Evolutionary conservation across 2,797 vertebrate species (phyloP).

Genomic region (Lophius americanus): DNA sequence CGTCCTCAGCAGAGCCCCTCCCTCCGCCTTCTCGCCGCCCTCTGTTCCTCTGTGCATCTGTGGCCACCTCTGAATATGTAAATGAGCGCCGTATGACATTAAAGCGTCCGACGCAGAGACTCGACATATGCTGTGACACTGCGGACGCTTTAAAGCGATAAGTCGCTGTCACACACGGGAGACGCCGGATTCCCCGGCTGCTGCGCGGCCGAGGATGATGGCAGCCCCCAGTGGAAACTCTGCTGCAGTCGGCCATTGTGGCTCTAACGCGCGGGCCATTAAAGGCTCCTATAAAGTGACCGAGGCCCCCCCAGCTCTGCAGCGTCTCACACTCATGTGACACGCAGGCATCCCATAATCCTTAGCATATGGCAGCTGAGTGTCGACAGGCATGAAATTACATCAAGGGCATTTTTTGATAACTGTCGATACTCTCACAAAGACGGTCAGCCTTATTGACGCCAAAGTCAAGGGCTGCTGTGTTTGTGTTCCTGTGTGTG

Average conservation of each 20-base stretch:
- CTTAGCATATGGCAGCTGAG: slow-evolving; percentile 85
- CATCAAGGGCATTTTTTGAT: slow-evolving; percentile 98
- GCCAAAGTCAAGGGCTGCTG: slow-evolving; percentile 82
- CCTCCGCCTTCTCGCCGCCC: slow-evolving; percentile 35
- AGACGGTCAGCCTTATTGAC: slow-evolving; percentile 88
- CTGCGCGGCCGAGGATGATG: slow-evolving; percentile 55
- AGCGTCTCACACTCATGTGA: slow-evolving; percentile 69
- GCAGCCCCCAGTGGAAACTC: slow-evolving; percentile 73
- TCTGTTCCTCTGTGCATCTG: slow-evolving; percentile 61
- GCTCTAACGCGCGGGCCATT: slow-evolving; percentile 57
- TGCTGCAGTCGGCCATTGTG: slow-evolving; percentile 64
- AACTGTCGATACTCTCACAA: slow-evolving; percentile 92
- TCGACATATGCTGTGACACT: slow-evolving; percentile 72
- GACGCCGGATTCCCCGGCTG: slow-evolving; percentile 59
- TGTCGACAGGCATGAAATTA: slow-evolving; percentile 92
- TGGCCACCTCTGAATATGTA: slow-evolving; percentile 60
- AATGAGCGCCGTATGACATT: slow-evolving; percentile 64
- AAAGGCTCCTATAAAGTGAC: slow-evolving; percentile 75
- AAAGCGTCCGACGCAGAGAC: slow-evolving; percentile 50
- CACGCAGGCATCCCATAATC: slow-evolving; percentile 81
- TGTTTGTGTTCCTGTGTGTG: slow-evolving; percentile 21
- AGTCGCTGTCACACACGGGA: slow-evolving; percentile 65
- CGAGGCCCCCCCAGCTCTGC: slow-evolving; percentile 62
- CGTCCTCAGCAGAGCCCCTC: slow-evolving; percentile 39
- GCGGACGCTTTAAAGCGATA: slow-evolving; percentile 63